Evolutionary conservation across 1,140 invertebrate genomes (phyloP).

Genomic region (Sweltsa coloradensis): DNA sequence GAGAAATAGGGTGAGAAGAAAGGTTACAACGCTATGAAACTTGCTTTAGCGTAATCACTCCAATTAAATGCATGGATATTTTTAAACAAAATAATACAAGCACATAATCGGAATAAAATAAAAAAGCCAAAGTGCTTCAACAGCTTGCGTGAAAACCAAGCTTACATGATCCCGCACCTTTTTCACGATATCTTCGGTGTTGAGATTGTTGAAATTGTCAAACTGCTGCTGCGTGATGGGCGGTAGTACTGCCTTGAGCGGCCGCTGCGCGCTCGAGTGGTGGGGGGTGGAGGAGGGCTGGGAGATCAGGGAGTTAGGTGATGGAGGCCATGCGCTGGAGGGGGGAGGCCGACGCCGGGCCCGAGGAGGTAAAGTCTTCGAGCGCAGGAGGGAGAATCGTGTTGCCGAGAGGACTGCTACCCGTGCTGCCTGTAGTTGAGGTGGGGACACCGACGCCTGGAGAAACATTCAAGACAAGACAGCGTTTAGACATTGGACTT

Average conservation of each 20-base stretch:
- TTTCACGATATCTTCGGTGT: constrained; percentile 97
- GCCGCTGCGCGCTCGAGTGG: constrained; percentile 59
- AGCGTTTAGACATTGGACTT: too few species aligned
- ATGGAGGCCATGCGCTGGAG: constrained; percentile 95
- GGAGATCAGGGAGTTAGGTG: constrained; percentile 83
- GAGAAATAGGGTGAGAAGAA: too few species aligned
- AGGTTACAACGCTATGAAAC: too few species aligned
- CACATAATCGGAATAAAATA: too few species aligned
- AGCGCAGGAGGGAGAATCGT: constrained; percentile 68
- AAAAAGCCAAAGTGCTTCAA: too few species aligned
- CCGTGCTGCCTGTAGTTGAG: constrained; percentile 50
- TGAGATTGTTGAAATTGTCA: constrained; percentile 94
- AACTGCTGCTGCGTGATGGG: constrained; percentile 99
- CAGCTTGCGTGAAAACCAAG: not conserved
- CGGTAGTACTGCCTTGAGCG: constrained; percentile 88
- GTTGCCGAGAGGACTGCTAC: constrained; percentile 50
- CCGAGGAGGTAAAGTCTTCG: constrained; percentile 59
- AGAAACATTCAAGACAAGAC: too few species aligned
- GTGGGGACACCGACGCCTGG: too few species aligned
- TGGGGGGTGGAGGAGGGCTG: constrained; percentile 74
- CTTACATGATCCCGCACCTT: constrained; percentile 47
- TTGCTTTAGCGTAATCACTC: too few species aligned
- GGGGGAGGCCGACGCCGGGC: constrained; percentile 66
- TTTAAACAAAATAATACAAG: too few species aligned
- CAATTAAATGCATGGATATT: too few species aligned